Conservation (phyloP, 2,797 vertebrate genomes). For the Cyclopterus lumpus region DNA sequence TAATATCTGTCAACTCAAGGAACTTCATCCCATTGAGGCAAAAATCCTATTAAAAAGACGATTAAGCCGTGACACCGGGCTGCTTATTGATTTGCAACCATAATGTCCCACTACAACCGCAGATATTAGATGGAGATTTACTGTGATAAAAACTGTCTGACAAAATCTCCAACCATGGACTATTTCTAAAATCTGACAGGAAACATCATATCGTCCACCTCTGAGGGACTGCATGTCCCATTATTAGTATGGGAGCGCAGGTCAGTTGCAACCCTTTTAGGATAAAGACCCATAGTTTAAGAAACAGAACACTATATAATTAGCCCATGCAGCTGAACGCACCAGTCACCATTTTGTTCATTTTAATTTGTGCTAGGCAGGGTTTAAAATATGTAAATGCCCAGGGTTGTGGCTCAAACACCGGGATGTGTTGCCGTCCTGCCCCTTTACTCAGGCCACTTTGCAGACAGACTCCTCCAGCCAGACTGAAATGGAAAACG, state of each 20-base stretch:
- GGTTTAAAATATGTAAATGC: background rate
- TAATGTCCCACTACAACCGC: background rate
- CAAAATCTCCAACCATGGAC: background rate
- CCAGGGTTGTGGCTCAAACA: background rate
- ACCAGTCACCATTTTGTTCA: background rate
- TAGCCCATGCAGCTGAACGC: background rate
- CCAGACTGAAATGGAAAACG: constrained; percentile 62
- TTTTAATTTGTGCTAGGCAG: background rate
- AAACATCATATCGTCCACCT: background rate
- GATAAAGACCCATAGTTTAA: background rate
- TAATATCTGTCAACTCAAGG: too few relatives aligned
- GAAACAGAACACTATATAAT: background rate
- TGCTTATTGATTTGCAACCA: constrained; percentile 1
- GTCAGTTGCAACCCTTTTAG: background rate
- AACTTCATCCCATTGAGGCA: background rate
- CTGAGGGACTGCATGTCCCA: background rate
- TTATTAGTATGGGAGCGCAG: background rate
- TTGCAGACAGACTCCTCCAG: constrained; percentile 33
- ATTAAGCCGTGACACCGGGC: background rate
- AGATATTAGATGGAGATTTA: background rate
- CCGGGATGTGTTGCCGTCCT: background rate
- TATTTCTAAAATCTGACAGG: background rate
- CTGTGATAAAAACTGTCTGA: background rate
- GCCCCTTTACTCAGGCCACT: constrained; percentile 9
- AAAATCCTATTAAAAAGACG: background rate